phyloP scores from a whole-genome alignment of 2,797 vertebrate genomes.

The Trachops cirrhosus region DNA sequence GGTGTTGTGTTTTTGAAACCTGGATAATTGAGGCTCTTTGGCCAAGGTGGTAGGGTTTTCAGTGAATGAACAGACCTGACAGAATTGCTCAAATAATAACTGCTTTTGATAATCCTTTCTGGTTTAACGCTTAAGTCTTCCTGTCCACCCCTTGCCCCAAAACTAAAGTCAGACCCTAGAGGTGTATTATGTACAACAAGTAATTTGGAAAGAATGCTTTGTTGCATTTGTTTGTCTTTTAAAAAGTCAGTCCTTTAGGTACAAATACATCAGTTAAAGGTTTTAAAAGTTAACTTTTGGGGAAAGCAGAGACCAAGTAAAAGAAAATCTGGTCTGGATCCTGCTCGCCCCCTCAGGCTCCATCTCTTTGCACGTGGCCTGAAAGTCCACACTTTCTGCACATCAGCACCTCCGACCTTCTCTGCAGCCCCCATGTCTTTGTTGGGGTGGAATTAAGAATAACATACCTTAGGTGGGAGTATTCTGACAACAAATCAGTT shows the following conservation, averaged over 20 bases:
- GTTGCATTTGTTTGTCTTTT: background rate
- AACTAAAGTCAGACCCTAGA: background rate
- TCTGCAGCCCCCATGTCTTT: background rate
- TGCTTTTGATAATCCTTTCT: background rate
- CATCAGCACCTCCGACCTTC: background rate
- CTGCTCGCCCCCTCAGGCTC: too few relatives aligned
- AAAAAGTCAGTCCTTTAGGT: background rate
- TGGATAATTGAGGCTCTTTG: background rate
- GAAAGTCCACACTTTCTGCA: background rate
- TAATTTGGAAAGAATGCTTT: background rate
- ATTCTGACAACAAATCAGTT: background rate
- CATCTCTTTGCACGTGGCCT: background rate
- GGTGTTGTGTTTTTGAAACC: background rate
- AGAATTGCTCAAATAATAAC: background rate
- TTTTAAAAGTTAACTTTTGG: slow-evolving; percentile 5
- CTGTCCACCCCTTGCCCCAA: background rate
- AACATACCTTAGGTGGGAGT: background rate
- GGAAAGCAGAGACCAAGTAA: background rate
- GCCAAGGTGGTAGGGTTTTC: background rate
- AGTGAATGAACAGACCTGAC: background rate
- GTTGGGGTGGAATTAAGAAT: background rate
- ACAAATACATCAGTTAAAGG: background rate
- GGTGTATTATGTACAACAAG: background rate
- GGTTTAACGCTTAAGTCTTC: background rate
- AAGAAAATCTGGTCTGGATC: background rate